Percentiles rank a stretch among this genome's conserved stretches.
These are phyloP conservation scores for Romanogobio albipinnatus DNA, from an alignment of 2,113 vertebrate species.

Conservation along the genomic window DNA sequence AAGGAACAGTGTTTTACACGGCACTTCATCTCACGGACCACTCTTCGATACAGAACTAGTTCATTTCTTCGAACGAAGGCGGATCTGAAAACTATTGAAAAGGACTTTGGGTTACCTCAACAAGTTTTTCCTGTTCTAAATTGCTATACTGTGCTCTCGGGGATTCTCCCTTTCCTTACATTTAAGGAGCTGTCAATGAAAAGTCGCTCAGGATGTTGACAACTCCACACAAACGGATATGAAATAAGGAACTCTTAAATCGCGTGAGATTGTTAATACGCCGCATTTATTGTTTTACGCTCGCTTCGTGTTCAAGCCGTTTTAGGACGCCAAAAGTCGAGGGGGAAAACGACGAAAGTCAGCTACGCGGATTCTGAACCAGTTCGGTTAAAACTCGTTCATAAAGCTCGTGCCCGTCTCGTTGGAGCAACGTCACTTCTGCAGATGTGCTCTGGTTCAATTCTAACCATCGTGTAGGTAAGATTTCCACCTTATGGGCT, in stretches of 20 bases:
- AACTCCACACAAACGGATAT: conserved; percentile 11
- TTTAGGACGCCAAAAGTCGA: neutral
- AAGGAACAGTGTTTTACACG: neutral
- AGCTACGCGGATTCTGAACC: conserved; percentile 28
- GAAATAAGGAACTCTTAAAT: neutral
- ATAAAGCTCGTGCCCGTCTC: conserved; percentile 62
- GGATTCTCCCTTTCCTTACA: neutral
- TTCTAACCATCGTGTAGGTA: conserved; percentile 78
- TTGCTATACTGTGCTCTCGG: neutral
- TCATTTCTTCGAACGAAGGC: neutral
- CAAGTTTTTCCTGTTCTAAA: conserved; percentile 21
- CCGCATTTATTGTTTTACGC: conserved; percentile 14
- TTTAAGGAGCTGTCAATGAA: neutral
- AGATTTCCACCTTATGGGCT: conserved; percentile 41
- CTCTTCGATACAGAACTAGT: neutral
- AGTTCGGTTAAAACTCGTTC: conserved; percentile 43
- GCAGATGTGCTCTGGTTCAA: conserved; percentile 70
- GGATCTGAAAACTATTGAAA: neutral
- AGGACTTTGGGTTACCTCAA: conserved; percentile 8
- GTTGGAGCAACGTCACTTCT: conserved; percentile 56
- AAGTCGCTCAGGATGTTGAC: neutral
- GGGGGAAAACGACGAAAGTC: neutral
- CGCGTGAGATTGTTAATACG: neutral
- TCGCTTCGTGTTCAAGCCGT: conserved; percentile 10
- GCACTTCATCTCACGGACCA: neutral